Base-by-base conservation (phyloP, 2,797 vertebrate genomes). In the Cynodonichthys magdalenae region DNA sequence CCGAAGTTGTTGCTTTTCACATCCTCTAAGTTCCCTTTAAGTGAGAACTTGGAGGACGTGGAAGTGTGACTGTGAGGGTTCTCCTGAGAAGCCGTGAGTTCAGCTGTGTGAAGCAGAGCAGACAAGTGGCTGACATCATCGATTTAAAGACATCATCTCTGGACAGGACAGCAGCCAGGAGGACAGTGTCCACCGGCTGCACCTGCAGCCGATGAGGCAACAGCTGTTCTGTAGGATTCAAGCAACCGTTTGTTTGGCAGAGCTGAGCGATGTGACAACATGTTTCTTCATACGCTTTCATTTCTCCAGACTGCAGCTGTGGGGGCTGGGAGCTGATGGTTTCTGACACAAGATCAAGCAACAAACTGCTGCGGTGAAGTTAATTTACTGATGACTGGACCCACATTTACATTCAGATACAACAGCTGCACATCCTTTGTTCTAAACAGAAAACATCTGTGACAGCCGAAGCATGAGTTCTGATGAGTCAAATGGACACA, bases 11-110 rank as follows among this genome's bases (percentile, higher is more conserved):
- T 19, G 20, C 19, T 24, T 58, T n/a, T 89, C 85, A 9, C 53
- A 60, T 9, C 53, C 68, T 10, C 70, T 55, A 0, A 7, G 3
- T 15, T 7, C 79, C 48, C 69, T 83, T 93, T 72, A 90, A 94
- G 7, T 92, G 92, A 15, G 88, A 71, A 44, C 93, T 93, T n/a
- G 92, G 92, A 56, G 94, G 92, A 56, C 94, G 97, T 20, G 95
- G 95, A 0, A 96, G 78, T 17, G 91, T 91, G 55, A 96, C 2
- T 1, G 80, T 91, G 63, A 95, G 56, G n/a, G 94, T 81, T 52
- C 83, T 89, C 42, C 90, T 93, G 68, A 95, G 93, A 34, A 80
- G 66, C 39, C 92, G 92, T 0, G 86, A 90, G 68, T 90, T 92
- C 9, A 94, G 94, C 48, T 96, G 95, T 36, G 89, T 87, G 47